Conservation (phyloP, 2,797 vertebrate species). For the Columba guinea region DNA sequence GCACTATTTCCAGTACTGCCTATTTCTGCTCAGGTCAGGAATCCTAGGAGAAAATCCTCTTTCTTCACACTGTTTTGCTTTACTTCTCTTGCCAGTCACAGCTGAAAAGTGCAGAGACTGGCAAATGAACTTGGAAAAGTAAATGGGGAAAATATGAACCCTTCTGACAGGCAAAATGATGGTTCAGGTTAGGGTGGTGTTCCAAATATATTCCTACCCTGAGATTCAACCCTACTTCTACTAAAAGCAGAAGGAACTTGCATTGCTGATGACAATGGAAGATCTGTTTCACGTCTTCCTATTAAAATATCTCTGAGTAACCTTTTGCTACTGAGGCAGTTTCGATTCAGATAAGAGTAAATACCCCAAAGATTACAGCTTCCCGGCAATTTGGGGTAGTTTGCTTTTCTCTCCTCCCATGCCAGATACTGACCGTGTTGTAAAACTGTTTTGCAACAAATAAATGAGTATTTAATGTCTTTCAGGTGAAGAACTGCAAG, state of each 20-base stretch:
- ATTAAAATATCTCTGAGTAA: neutral
- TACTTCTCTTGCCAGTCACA: neutral
- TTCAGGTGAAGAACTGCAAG: slow-evolving; percentile 38
- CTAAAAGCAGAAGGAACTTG: neutral
- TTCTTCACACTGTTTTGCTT: neutral
- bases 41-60: slow-evolving; percentile 50
- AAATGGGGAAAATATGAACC: neutral
- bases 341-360: slow-evolving; percentile 10
- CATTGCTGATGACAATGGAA: neutral
- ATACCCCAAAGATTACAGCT: neutral
- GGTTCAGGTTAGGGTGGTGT: neutral
- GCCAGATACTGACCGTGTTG: neutral
- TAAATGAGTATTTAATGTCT: slow-evolving; percentile 59
- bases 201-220: neutral
- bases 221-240: neutral
- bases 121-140: neutral
- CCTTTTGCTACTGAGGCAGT: neutral
- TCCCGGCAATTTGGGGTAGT: slow-evolving; percentile 28
- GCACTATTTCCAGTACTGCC: slow-evolving; percentile 37
- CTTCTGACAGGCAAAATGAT: neutral
- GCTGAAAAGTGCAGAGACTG: neutral
- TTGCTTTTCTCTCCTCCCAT: slow-evolving; percentile 24
- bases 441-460: slow-evolving; percentile 52
- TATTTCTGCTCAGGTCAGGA: slow-evolving; percentile 43
- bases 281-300: neutral